Conservation (phyloP, 92 coral and sea anemone species). For the Porites lobata region DNA sequence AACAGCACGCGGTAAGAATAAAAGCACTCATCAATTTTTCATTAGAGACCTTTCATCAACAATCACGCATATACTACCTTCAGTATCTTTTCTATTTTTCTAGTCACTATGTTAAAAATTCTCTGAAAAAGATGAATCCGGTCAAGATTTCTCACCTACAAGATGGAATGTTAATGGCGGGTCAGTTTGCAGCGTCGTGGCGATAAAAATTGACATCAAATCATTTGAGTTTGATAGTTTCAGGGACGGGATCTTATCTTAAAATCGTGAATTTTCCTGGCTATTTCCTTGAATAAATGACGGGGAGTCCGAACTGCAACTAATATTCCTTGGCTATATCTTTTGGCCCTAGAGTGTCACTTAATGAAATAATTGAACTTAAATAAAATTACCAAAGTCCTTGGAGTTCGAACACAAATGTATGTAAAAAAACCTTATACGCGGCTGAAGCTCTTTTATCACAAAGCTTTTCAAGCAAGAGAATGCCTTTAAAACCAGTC, state of each 20-base stretch:
- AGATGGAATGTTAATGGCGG: neutral
- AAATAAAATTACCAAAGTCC: neutral
- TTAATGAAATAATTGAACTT: neutral
- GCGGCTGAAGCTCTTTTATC: neutral
- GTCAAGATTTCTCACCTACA: neutral
- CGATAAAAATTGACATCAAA: neutral
- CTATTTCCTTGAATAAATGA: neutral
- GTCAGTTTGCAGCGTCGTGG: neutral
- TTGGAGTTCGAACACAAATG: neutral
- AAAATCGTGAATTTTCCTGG: conserved; percentile 3
- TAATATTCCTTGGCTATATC: conserved; percentile 5
- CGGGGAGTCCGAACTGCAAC: neutral
- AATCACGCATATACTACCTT: neutral
- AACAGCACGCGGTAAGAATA: conserved; percentile 34
- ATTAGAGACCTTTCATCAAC: conserved; percentile 11
- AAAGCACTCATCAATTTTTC: conserved; percentile 24
- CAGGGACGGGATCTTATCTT: neutral
- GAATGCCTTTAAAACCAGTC: neutral
- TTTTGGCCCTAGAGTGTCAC: neutral
- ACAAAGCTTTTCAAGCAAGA: neutral
- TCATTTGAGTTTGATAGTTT: neutral
- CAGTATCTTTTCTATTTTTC: neutral
- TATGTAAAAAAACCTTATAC: neutral
- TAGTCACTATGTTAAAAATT: neutral
- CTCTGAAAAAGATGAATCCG: neutral